These are phyloP conservation scores for Colistium nudipinnis DNA, from an alignment of 2,113 vertebrate genomes.

Conservation along the genomic window DNA sequence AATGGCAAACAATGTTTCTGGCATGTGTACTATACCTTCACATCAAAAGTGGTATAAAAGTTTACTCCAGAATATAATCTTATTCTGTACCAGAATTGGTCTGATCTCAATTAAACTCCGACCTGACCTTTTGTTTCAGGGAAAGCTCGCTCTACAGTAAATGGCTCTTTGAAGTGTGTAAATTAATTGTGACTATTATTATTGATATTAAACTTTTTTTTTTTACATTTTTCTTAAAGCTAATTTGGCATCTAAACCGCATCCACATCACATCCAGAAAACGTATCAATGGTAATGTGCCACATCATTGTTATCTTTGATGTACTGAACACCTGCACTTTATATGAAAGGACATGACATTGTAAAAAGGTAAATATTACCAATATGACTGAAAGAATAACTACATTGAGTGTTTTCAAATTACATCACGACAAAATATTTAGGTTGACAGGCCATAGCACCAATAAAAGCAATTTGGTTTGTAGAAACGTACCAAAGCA, in stretches of 20 bases:
- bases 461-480: constrained; percentile 59
- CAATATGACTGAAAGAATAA: constrained; percentile 29
- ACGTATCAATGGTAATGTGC: too few relatives aligned
- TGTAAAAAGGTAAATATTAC: constrained; percentile 54
- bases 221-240: constrained; percentile 7
- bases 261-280: too few relatives aligned
- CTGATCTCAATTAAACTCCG: constrained; percentile 10
- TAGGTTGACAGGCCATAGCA: constrained; percentile 59
- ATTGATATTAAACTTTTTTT: constrained; percentile 1
- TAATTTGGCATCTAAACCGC: constrained; percentile 65
- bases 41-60: background rate
- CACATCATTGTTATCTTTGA: too few relatives aligned
- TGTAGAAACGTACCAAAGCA: constrained; percentile 60
- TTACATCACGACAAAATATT: constrained; percentile 37
- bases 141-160: constrained; percentile 3
- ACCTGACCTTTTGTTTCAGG: constrained; percentile 21
- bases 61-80: background rate
- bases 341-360: constrained; percentile 8
- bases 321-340: too few relatives aligned
- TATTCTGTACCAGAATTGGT: constrained; percentile 10
- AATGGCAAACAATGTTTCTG: constrained; percentile 35
- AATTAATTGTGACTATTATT: background rate
- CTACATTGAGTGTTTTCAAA: constrained; percentile 31
- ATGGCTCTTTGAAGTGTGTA: constrained; percentile 6
- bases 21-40: constrained; percentile 2